phyloP scores from a whole-genome alignment of 2,797 vertebrate genomes.

The Lagothrix lagotricha region DNA sequence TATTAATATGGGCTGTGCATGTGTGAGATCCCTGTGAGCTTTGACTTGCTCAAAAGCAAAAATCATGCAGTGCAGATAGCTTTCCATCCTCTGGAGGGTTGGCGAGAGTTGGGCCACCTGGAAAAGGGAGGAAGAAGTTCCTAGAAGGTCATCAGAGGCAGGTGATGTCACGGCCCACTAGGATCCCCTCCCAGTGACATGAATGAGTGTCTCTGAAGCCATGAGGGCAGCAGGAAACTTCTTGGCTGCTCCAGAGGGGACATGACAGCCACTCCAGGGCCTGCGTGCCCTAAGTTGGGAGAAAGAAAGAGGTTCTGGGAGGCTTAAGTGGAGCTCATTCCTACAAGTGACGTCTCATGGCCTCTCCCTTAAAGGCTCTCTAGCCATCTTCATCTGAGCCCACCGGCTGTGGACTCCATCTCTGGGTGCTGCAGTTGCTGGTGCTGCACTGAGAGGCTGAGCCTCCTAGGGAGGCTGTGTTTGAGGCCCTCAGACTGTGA shows the following conservation, averaged over 20 bases:
- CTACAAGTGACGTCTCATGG: fast-evolving
- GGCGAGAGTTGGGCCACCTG: neutral
- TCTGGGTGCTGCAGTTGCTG: neutral
- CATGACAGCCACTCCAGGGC: neutral
- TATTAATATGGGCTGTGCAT: neutral
- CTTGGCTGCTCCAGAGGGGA: neutral
- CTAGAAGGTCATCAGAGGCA: neutral
- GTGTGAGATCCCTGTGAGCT: neutral
- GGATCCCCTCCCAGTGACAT: neutral
- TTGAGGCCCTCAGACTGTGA: no score
- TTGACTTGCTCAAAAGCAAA: neutral
- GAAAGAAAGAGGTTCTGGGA: neutral
- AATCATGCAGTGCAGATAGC: neutral
- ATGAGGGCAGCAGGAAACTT: neutral
- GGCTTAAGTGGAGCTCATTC: neutral
- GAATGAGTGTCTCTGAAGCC: no score
- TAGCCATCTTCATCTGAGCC: neutral
- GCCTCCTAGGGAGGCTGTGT: neutral
- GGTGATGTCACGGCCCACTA: neutral
- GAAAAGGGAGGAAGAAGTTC: neutral
- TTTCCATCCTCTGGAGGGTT: neutral
- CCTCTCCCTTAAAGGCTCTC: neutral
- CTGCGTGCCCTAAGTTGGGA: neutral
- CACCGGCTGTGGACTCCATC: neutral
- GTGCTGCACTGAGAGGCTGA: neutral